Conservation (phyloP, 2,113 vertebrate genomes). For the Gnathonemus echidnorhynchus region DNA sequence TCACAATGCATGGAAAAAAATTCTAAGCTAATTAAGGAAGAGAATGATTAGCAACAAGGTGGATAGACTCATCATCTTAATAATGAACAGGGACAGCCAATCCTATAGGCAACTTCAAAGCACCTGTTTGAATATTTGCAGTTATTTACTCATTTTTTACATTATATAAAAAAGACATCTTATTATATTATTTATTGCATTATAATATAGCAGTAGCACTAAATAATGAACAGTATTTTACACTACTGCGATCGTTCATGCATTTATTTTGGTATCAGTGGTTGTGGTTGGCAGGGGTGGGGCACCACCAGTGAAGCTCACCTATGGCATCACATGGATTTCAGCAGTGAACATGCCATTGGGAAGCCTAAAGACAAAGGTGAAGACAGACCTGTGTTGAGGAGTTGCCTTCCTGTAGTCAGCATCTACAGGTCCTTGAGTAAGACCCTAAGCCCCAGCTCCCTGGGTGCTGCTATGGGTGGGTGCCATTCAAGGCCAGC, state of each 20-base stretch:
- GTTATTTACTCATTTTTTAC: not conserved
- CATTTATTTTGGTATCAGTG: not conserved
- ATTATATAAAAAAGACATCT: not conserved
- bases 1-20: not conserved
- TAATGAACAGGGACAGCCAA: not conserved
- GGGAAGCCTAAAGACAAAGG: not conserved
- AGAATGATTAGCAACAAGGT: not conserved
- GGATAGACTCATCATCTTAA: not conserved
- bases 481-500: too few relatives aligned
- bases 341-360: not conserved
- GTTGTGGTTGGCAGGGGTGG: not conserved
- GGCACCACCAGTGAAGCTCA: not conserved
- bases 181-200: not conserved
- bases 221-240: too few relatives aligned
- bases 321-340: not conserved
- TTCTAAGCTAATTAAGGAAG: not conserved
- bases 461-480: too few relatives aligned
- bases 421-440: too few relatives aligned
- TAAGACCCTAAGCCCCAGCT: too few relatives aligned
- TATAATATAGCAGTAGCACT: not conserved
- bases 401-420: not conserved
- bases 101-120: not conserved
- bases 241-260: not conserved
- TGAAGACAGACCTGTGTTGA: not conserved
- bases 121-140: not conserved